phyloP scores from a whole-genome alignment of 2,888 invertebrate genomes.

The Homarus gammarus region DNA sequence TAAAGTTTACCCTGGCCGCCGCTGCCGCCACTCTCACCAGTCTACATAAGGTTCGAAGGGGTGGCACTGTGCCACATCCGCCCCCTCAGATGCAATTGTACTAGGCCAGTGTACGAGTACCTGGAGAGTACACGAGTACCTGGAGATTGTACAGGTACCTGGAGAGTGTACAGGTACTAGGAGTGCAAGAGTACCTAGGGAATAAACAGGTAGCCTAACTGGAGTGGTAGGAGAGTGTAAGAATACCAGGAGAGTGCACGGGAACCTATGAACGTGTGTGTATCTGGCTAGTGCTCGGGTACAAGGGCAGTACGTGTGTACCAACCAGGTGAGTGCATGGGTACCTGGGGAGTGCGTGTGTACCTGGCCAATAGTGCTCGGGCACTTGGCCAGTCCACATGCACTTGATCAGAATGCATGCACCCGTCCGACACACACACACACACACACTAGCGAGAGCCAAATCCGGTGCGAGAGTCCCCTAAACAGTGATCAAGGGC shows the following conservation, averaged over 20 bases:
- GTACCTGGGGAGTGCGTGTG: neutral
- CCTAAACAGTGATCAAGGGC: too few species aligned
- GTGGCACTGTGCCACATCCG: neutral
- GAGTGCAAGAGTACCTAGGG: neutral
- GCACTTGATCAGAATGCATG: too few species aligned
- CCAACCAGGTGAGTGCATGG: neutral
- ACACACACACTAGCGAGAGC: too few species aligned
- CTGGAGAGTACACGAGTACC: neutral
- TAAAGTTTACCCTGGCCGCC: too few species aligned
- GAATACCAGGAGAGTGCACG: neutral
- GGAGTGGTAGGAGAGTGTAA: too few species aligned
- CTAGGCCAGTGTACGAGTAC: neutral
- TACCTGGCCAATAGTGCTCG: too few species aligned
- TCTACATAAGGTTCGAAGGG: neutral
- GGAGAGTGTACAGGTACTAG: neutral
- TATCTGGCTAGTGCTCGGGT: neutral
- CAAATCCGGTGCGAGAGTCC: too few species aligned
- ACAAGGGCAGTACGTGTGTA: neutral
- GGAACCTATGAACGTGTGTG: too few species aligned
- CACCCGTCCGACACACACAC: too few species aligned
- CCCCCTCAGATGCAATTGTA: neutral
- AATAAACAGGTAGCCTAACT: too few species aligned
- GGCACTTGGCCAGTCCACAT: too few species aligned
- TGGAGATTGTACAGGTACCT: neutral
- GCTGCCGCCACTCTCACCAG: neutral